Percentiles rank a stretch among this genome's conserved stretches.
These are phyloP conservation scores for Sclerurus mexicanus DNA, from an alignment of 2,113 vertebrate genomes.

Conservation along the genomic window DNA sequence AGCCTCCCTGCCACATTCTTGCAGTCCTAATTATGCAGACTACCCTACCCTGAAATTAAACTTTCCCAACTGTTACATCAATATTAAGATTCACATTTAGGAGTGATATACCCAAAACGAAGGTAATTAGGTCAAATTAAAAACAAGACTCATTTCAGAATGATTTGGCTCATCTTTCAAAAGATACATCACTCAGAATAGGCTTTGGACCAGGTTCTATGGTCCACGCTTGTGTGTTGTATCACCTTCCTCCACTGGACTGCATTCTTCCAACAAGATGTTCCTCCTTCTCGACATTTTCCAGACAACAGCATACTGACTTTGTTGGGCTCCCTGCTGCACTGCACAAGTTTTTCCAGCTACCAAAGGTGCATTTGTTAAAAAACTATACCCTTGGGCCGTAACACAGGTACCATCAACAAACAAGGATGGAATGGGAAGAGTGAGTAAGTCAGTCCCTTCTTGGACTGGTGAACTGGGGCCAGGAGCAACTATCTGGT, in stretches of 20 bases:
- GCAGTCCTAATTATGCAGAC: constrained; percentile 55
- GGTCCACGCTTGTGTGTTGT: neutral
- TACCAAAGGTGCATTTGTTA: neutral
- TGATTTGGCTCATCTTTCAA: neutral
- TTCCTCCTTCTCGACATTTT: neutral
- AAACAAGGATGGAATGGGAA: neutral
- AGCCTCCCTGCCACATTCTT: neutral
- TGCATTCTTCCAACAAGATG: neutral
- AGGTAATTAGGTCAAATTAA: constrained; percentile 63
- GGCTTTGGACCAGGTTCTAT: neutral
- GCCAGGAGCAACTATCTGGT: neutral
- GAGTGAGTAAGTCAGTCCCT: neutral
- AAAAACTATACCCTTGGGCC: neutral
- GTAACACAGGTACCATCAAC: neutral
- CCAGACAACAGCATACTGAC: neutral
- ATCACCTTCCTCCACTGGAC: neutral
- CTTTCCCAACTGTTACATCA: constrained; percentile 64
- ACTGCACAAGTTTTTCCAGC: neutral
- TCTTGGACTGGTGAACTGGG: neutral
- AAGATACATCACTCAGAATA: neutral
- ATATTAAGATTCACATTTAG: constrained; percentile 23
- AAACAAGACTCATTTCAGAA: neutral
- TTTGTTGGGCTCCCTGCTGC: neutral
- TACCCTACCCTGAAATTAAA: constrained; percentile 73
- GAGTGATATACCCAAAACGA: neutral